Evolutionary conservation across 2,888 invertebrate species (phyloP).

Genomic region (Pristionchus exspectatus): DNA sequence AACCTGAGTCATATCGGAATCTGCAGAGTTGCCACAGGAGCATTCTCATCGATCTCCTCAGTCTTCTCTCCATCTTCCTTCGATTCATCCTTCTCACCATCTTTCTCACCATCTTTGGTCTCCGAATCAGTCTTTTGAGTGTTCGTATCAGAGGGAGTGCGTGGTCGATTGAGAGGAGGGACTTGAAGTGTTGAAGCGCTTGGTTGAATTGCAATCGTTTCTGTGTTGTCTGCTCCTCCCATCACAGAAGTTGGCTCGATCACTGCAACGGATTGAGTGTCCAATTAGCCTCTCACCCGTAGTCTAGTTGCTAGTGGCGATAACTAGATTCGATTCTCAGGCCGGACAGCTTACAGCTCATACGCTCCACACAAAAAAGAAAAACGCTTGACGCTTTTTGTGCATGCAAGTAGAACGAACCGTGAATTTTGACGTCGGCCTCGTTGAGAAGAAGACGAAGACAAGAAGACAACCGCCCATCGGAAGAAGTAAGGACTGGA

Average conservation of each 20-base stretch:
- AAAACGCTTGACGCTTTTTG: neutral
- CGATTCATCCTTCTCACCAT: neutral
- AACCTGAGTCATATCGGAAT: neutral
- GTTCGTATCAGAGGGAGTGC: slow-evolving; percentile 12
- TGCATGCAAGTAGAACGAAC: slow-evolving; percentile 53
- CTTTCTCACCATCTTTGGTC: neutral
- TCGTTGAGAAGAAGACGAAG: slow-evolving; percentile 69
- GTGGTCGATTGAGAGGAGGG: slow-evolving; percentile 40
- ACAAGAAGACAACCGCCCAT: slow-evolving; percentile 71
- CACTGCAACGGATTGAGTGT: slow-evolving; percentile 59
- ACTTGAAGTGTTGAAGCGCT: slow-evolving; percentile 59
- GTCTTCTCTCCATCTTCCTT: neutral
- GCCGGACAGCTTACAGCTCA: neutral
- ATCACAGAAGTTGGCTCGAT: slow-evolving; percentile 70
- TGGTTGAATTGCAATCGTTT: slow-evolving; percentile 55
- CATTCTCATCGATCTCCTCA: neutral
- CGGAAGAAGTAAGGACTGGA: neutral
- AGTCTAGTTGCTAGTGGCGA: slow-evolving; percentile 5
- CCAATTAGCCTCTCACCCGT: neutral
- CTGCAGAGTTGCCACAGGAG: neutral
- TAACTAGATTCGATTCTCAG: slow-evolving; percentile 19
- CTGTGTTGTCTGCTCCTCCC: slow-evolving; percentile 60
- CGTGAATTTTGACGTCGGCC: slow-evolving; percentile 71
- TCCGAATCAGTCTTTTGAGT: neutral
- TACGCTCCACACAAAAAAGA: neutral